Conservation (phyloP, 1,140 invertebrate species). For the Helicoverpa zea region DNA sequence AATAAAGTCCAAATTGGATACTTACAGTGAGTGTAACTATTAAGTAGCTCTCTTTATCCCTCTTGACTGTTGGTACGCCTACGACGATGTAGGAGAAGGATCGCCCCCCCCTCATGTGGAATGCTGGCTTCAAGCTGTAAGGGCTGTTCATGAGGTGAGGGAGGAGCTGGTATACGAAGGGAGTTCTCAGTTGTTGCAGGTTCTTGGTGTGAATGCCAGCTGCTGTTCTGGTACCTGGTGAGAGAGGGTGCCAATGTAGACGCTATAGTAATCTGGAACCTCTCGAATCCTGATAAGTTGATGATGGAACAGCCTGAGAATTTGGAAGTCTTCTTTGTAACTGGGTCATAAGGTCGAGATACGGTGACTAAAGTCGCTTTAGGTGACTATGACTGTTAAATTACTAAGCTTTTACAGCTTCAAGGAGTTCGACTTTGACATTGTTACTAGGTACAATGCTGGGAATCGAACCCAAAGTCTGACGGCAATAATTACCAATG, state of each 20-base stretch:
- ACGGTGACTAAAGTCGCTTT: no score
- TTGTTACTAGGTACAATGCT: no score
- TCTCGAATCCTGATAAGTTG: neutral
- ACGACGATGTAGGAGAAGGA: constrained; percentile 93
- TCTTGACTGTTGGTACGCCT: constrained; percentile 94
- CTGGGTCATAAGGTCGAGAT: no score
- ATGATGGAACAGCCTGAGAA: no score
- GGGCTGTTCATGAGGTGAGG: constrained; percentile 95
- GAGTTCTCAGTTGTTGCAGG: constrained; percentile 53
- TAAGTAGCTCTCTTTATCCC: constrained; percentile 96
- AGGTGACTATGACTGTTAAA: no score
- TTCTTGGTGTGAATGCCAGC: constrained; percentile 62
- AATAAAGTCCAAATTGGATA: constrained; percentile 38
- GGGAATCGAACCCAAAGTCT: no score
- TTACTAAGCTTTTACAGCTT: no score
- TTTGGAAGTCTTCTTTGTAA: no score
- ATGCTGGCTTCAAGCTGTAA: constrained; percentile 92
- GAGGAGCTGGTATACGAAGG: constrained; percentile 91
- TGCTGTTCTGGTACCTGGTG: constrained; percentile 55
- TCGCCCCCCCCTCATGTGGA: constrained; percentile 91
- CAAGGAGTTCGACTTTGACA: no score
- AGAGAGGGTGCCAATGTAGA: neutral
- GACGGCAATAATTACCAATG: no score
- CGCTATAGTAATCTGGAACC: neutral
- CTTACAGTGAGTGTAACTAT: constrained; percentile 26